Base-by-base conservation (phyloP, 2,113 vertebrate species). In the rabbit (Oryctolagus cuniculus) region DNA sequence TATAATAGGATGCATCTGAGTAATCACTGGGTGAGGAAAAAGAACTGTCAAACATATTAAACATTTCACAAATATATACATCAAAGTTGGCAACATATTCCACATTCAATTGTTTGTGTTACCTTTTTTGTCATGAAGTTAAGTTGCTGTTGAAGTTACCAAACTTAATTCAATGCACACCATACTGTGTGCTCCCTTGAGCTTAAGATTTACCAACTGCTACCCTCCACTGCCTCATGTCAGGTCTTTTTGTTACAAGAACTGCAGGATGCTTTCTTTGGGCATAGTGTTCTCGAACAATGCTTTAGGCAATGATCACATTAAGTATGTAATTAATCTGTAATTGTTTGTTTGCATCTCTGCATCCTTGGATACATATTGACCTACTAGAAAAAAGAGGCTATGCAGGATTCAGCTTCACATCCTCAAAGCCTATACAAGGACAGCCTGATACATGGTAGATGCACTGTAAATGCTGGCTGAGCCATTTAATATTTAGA, bases 401-500 rank as follows among this genome's bases (percentile, higher is more conserved):
- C 38, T 72, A 69, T 21, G 11, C 44, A 44, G 44, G 44, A 79
- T 72, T 81, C 73, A 95, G 72, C 73, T 90, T 67, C 81, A 10
- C 53, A 64, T 36, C 58, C 69, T 83, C 67, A 88, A 70, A 72
- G 64, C 38, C 34, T 75, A 64, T 24, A 58, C 44, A 75, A 87
- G 77, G 29, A 44, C 15, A 36, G 63, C 38, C 25, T 58, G 36
- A 90, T 31, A 34, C 29, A 25, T 63, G 51, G 2, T 25, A 5
- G n/a, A 29, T 66, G 9, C 19, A 44, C 38, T 84, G 25, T 8
- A 79, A 38, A 89, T 89, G 51, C 55, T 79, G 51, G 51, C 31
- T 89, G 72, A 80, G 80, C 88, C 6, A 49, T 64, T 86, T 70
- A 87, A 79, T 88, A 69, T 75, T 69, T 61, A 66, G 24, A 87